These are phyloP conservation scores for Troides oblongomaculatus DNA, from an alignment of 2,888 invertebrate genomes.

Conservation along the genomic window DNA sequence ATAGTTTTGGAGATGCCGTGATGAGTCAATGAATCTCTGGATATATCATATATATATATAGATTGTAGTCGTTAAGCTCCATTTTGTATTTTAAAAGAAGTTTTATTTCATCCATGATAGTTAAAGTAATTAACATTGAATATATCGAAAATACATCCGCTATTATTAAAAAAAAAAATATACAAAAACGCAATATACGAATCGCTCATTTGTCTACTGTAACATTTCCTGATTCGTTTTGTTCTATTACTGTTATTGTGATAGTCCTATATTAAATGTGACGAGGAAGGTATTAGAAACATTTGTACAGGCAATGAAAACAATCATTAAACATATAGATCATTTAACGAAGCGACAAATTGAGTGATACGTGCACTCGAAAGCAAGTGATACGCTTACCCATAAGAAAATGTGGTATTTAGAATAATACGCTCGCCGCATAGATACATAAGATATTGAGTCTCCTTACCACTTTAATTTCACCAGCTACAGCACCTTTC, in stretches of 20 bases:
- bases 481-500: too few relatives aligned
- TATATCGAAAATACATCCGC: background rate
- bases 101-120: background rate
- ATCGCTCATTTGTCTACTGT: slow-evolving; percentile 8
- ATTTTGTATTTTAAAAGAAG: too few relatives aligned
- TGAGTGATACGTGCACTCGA: too few relatives aligned
- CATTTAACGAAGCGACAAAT: background rate
- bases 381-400: too few relatives aligned
- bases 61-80: too few relatives aligned
- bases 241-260: slow-evolving; percentile 3
- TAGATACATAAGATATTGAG: too few relatives aligned
- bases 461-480: too few relatives aligned
- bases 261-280: slow-evolving; percentile 4
- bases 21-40: too few relatives aligned
- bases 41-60: too few relatives aligned
- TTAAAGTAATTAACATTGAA: background rate
- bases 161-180: background rate
- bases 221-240: slow-evolving; percentile 12
- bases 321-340: background rate
- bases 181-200: background rate
- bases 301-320: slow-evolving; percentile 21
- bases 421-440: too few relatives aligned
- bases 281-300: slow-evolving; percentile 22
- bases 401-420: too few relatives aligned
- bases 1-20: too few relatives aligned